Evolutionary conservation across 2,888 invertebrate species (phyloP).

Genomic region (Megalurothrips usitatus): DNA sequence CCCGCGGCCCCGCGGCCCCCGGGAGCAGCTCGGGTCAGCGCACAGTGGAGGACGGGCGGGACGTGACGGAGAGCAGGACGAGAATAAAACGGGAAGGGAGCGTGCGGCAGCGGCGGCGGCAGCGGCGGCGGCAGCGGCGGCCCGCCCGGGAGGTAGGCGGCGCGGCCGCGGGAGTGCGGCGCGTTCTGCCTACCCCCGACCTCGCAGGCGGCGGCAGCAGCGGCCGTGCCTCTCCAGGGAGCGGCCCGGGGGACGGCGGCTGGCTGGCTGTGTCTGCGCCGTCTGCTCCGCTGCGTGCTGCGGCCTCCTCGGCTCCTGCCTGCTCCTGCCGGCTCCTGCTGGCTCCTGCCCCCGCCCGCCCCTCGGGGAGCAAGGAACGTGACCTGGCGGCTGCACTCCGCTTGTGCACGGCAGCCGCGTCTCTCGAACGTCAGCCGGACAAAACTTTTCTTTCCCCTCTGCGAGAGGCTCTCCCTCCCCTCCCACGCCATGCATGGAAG

Average conservation of each 20-base stretch:
- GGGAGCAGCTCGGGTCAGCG: constrained; percentile 15
- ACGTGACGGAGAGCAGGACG: neutral
- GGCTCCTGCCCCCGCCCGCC: too few relatives aligned
- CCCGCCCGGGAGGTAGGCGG: neutral
- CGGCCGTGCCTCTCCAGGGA: neutral
- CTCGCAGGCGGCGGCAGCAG: neutral
- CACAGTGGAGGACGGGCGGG: neutral
- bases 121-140: neutral
- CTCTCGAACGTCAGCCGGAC: too few relatives aligned
- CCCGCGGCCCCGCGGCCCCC: neutral
- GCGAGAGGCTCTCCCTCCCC: too few relatives aligned
- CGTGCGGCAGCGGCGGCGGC: neutral
- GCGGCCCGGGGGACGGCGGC: neutral
- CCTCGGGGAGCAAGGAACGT: too few relatives aligned
- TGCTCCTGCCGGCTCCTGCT: too few relatives aligned
- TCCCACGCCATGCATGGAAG: too few relatives aligned
- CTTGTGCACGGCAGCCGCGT: too few relatives aligned
- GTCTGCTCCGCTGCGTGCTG: too few relatives aligned
- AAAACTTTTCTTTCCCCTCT: too few relatives aligned
- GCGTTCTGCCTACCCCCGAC: neutral
- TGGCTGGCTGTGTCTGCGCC: too few relatives aligned
- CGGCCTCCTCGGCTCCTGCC: too few relatives aligned
- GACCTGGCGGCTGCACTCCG: too few relatives aligned
- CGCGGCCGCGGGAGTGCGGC: neutral
- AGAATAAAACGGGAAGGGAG: neutral